Conservation (phyloP, 2,888 invertebrate species). For the Agrotis ipsilon region DNA sequence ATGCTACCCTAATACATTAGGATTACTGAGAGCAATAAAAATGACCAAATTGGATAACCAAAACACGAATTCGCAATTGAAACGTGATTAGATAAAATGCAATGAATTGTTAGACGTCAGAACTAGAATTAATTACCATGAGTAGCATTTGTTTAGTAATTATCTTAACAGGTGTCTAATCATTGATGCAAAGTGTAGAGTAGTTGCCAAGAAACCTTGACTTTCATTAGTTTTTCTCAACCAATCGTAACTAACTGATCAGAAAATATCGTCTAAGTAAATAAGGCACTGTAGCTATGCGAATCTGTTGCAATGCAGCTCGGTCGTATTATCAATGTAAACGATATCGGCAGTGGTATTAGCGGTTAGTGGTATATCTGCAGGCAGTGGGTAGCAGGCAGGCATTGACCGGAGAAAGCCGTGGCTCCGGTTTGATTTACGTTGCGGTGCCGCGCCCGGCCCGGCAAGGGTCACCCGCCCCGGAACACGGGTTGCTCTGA, state of each 20-base stretch:
- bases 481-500: slow-evolving; percentile 28
- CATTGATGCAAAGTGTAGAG: slow-evolving; percentile 3
- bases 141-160: slow-evolving; percentile 2
- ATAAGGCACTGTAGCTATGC: not conserved
- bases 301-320: not conserved
- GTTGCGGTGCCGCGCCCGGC: slow-evolving; percentile 40
- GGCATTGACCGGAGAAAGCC: slow-evolving; percentile 68
- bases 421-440: slow-evolving; percentile 55
- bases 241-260: not conserved
- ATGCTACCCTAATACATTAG: not conserved
- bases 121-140: slow-evolving; percentile 11
- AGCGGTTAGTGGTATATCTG: slow-evolving; percentile 46
- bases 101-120: slow-evolving; percentile 32
- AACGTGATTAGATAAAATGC: slow-evolving; percentile 35
- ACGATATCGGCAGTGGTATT: slow-evolving; percentile 32
- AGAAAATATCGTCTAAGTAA: not conserved
- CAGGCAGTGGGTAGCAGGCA: slow-evolving; percentile 32
- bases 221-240: slow-evolving; percentile 2
- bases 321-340: slow-evolving; percentile 13
- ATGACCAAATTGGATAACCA: not conserved
- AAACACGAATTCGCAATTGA: slow-evolving; percentile 23
- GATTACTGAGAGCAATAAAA: not conserved
- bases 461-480: slow-evolving; percentile 48
- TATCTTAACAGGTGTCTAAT: slow-evolving; percentile 22
- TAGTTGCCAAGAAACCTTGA: slow-evolving; percentile 17